phyloP scores from a whole-genome alignment of 2,888 invertebrate species.

The Pyrrhia umbra region DNA sequence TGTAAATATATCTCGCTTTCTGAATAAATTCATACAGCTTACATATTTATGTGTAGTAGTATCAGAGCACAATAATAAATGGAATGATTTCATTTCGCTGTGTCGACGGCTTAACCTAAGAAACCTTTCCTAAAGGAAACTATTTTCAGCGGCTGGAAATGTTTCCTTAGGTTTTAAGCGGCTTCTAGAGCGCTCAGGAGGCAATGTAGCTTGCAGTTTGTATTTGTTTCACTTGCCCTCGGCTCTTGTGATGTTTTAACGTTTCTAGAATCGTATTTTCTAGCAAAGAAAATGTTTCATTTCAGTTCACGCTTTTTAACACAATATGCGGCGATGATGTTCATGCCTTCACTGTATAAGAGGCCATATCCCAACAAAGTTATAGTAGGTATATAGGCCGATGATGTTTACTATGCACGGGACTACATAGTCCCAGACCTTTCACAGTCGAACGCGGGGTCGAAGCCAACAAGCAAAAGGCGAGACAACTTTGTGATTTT shows the following conservation, averaged over 20 bases:
- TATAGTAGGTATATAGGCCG: too few relatives aligned
- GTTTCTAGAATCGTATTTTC: constrained; percentile 22
- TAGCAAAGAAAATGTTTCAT: constrained; percentile 25
- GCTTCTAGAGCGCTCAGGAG: constrained; percentile 41
- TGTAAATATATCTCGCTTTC: constrained; percentile 42
- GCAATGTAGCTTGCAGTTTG: constrained; percentile 37
- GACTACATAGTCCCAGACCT: constrained; percentile 18
- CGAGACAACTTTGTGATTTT: too few relatives aligned
- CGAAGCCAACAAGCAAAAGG: too few relatives aligned
- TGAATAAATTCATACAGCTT: constrained; percentile 43
- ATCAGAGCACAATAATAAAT: constrained; percentile 36
- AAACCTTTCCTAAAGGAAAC: constrained; percentile 45
- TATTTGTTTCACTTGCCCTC: constrained; percentile 48
- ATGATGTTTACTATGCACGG: too few relatives aligned
- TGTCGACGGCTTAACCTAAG: constrained; percentile 35
- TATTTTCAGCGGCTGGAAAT: constrained; percentile 46
- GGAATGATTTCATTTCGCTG: constrained; percentile 50
- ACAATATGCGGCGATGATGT: background rate
- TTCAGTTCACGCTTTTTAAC: constrained; percentile 5
- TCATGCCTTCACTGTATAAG: constrained; percentile 9
- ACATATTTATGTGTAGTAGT: constrained; percentile 37
- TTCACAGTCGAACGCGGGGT: too few relatives aligned
- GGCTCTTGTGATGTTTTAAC: constrained; percentile 23
- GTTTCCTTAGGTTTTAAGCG: constrained; percentile 53
- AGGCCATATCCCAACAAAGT: too few relatives aligned